phyloP scores from a whole-genome alignment of 2,113 vertebrate species.

The Eulacestoma nigropectus region DNA sequence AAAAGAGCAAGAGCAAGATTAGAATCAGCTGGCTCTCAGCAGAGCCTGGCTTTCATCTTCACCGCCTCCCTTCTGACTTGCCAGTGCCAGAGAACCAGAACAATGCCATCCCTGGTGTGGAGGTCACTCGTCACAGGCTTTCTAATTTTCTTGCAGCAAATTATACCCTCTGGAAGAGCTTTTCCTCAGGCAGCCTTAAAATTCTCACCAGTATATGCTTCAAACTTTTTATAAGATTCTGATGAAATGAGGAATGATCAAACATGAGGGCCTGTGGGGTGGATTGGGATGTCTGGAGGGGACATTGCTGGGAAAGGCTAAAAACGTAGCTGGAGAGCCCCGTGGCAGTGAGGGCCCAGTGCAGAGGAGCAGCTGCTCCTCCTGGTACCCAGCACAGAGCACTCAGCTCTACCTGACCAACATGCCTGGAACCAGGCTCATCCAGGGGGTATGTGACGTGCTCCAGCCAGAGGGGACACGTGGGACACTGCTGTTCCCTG shows the following conservation, averaged over 20 bases:
- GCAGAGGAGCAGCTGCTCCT: neutral
- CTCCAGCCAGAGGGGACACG: neutral
- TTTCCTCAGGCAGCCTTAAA: neutral
- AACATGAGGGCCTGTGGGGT: neutral
- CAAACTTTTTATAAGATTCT: neutral
- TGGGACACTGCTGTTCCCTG: neutral
- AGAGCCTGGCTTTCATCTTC: neutral
- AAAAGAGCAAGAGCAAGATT: neutral
- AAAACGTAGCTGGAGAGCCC: neutral
- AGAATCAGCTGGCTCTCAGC: neutral
- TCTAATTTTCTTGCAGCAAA: neutral
- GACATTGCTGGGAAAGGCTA: neutral
- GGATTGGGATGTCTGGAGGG: neutral
- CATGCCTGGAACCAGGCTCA: neutral
- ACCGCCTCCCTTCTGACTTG: neutral
- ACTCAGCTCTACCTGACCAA: neutral
- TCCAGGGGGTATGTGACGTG: fast-evolving
- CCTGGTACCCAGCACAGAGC: neutral
- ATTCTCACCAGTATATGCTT: neutral
- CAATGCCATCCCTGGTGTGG: neutral
- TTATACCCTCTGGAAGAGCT: neutral
- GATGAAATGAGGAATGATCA: neutral
- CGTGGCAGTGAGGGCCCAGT: neutral
- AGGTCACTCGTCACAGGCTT: neutral
- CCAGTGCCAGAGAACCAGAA: neutral